Evolutionary conservation across 2,888 invertebrate genomes (phyloP).

Genomic region (Stictocephala bisonia): DNA sequence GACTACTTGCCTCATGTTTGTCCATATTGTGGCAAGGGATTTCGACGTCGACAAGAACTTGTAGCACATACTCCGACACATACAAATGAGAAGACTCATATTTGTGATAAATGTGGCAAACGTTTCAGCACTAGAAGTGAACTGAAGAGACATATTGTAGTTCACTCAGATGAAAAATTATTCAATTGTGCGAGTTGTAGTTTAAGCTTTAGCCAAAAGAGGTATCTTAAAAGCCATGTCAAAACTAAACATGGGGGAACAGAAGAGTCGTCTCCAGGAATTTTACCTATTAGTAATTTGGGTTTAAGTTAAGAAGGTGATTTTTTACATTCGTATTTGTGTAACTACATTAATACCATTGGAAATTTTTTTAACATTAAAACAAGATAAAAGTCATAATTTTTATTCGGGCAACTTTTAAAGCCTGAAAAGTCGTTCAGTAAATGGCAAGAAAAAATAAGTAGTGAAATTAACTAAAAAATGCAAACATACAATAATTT

Average conservation of each 20-base stretch:
- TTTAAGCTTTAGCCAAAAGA: slow-evolving; percentile 64
- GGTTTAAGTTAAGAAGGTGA: neutral
- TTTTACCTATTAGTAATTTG: neutral
- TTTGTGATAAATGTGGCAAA: slow-evolving; percentile 55
- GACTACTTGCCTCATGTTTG: slow-evolving; percentile 67
- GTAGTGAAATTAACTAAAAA: too few species aligned
- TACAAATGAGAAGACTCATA: slow-evolving; percentile 54
- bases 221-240: slow-evolving; percentile 69
- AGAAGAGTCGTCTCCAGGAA: neutral
- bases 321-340: too few species aligned
- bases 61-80: slow-evolving; percentile 43
- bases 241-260: slow-evolving; percentile 56
- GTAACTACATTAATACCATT: too few species aligned
- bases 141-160: slow-evolving; percentile 63
- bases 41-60: slow-evolving; percentile 62
- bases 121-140: slow-evolving; percentile 50
- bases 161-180: slow-evolving; percentile 64
- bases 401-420: too few species aligned
- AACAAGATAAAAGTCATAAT: too few species aligned
- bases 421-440: too few species aligned
- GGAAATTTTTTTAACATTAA: too few species aligned
- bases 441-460: too few species aligned
- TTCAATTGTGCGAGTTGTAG: slow-evolving; percentile 66
- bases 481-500: too few species aligned
- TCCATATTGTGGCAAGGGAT: slow-evolving; percentile 66